A percentile compares a stretch with the other conserved stretches of the same genome.
Evolutionary conservation across 2,113 vertebrate genomes (phyloP).

Genomic region (Elgaria multicarinata): DNA sequence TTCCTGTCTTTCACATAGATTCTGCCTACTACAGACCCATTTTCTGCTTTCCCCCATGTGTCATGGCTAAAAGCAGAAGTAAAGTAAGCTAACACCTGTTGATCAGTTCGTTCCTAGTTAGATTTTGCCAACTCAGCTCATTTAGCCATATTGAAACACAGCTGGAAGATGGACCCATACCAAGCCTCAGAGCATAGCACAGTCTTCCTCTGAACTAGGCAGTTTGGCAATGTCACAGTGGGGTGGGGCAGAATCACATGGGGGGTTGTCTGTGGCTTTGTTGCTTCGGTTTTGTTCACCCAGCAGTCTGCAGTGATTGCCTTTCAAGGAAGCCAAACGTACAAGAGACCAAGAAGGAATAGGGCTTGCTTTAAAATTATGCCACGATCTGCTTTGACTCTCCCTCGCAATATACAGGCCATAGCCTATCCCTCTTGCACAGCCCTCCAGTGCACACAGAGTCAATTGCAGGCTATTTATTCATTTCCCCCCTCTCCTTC

Average conservation of each 20-base stretch:
- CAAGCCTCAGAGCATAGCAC: background rate
- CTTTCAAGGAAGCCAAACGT: background rate
- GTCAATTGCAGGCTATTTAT: background rate
- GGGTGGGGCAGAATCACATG: background rate
- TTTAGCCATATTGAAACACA: background rate
- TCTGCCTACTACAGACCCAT: background rate
- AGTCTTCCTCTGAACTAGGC: background rate
- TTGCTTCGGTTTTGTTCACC: background rate
- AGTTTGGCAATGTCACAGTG: background rate
- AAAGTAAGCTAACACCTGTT: background rate
- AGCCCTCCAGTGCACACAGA: background rate
- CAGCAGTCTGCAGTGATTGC: background rate
- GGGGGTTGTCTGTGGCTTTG: background rate
- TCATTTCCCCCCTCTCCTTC: background rate
- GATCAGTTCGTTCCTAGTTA: background rate
- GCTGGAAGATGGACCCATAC: background rate
- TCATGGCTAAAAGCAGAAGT: background rate
- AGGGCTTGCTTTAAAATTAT: background rate
- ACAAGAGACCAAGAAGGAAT: background rate
- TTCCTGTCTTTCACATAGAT: background rate
- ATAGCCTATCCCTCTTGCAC: background rate
- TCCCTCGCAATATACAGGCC: background rate
- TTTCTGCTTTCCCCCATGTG: background rate
- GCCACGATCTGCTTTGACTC: background rate
- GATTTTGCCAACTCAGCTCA: background rate